Conservation (phyloP, 1,140 invertebrate genomes). For the Gerris buenoi region DNA sequence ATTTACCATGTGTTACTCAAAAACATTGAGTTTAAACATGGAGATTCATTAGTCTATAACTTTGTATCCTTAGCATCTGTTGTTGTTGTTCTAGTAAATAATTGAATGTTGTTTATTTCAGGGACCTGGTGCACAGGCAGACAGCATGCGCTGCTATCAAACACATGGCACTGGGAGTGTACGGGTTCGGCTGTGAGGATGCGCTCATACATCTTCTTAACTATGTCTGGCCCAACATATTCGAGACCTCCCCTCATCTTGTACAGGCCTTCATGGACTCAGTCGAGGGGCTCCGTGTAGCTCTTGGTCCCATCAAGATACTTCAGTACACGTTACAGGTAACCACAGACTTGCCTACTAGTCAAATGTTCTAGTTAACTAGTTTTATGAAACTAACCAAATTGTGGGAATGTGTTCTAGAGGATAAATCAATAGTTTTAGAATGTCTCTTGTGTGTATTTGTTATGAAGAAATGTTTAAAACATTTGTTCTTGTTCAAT, state of each 20-base stretch:
- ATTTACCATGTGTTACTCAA: too few relatives aligned
- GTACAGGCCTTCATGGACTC: constrained; percentile 99
- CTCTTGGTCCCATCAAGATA: constrained; percentile 90
- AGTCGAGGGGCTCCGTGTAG: constrained; percentile 90
- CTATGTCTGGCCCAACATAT: constrained; percentile 99
- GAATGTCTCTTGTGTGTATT: too few relatives aligned
- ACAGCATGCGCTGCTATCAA: constrained; percentile 98
- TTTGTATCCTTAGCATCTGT: too few relatives aligned
- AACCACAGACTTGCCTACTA: constrained; percentile 18
- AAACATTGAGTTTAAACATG: too few relatives aligned
- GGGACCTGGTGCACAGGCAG: constrained; percentile 95
- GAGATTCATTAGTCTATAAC: too few relatives aligned
- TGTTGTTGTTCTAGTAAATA: too few relatives aligned
- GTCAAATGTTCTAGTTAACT: neutral
- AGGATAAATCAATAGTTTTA: too few relatives aligned
- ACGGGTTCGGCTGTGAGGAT: constrained; percentile 98
- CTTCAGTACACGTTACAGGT: constrained; percentile 89
- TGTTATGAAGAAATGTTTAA: too few relatives aligned
- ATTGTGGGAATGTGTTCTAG: too few relatives aligned
- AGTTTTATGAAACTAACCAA: constrained; percentile 7
- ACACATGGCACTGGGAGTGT: constrained; percentile 96
- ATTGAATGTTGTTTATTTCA: too few relatives aligned
- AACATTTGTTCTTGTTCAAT: too few relatives aligned
- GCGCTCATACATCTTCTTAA: constrained; percentile 92
- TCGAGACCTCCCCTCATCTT: constrained; percentile 97